A percentile compares a stretch with the other conserved stretches of the same genome.
Evolutionary conservation across 2,888 invertebrate species (phyloP).

Genomic region (Cyclophora albipunctata): DNA sequence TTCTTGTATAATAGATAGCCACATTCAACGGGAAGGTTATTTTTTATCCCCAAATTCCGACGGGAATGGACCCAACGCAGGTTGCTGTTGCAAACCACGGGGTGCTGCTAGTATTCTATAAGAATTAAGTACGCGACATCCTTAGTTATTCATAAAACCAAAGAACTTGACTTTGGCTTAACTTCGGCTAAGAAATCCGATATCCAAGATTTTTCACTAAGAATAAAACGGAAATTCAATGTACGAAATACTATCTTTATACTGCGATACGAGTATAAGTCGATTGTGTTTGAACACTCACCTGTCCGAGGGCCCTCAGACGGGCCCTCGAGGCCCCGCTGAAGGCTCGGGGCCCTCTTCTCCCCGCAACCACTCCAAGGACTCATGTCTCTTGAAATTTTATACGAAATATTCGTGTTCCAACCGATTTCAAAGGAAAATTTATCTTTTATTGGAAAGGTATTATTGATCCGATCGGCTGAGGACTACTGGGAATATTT

Average conservation of each 20-base stretch:
- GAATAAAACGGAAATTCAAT: background rate
- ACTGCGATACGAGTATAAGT: background rate
- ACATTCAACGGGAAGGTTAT: too few relatives aligned
- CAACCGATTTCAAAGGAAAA: too few relatives aligned
- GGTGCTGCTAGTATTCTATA: too few relatives aligned
- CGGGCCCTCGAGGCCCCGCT: background rate
- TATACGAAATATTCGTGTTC: slow-evolving; percentile 1
- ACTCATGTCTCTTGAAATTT: slow-evolving; percentile 5
- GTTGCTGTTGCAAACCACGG: background rate
- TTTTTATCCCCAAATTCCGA: too few relatives aligned
- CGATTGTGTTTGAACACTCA: background rate
- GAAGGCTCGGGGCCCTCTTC: background rate
- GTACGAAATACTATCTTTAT: background rate
- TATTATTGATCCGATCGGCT: too few relatives aligned
- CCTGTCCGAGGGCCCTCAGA: background rate
- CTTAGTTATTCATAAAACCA: too few relatives aligned
- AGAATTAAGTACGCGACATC: too few relatives aligned
- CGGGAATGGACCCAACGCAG: background rate
- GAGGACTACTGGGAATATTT: too few relatives aligned
- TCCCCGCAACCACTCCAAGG: background rate
- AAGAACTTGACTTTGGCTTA: too few relatives aligned
- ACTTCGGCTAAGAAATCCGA: background rate
- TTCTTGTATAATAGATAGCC: too few relatives aligned
- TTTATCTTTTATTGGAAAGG: too few relatives aligned
- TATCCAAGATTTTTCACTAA: too few relatives aligned